Conservation (phyloP, 2,113 vertebrate species). For the Dipodomys stephensi region DNA sequence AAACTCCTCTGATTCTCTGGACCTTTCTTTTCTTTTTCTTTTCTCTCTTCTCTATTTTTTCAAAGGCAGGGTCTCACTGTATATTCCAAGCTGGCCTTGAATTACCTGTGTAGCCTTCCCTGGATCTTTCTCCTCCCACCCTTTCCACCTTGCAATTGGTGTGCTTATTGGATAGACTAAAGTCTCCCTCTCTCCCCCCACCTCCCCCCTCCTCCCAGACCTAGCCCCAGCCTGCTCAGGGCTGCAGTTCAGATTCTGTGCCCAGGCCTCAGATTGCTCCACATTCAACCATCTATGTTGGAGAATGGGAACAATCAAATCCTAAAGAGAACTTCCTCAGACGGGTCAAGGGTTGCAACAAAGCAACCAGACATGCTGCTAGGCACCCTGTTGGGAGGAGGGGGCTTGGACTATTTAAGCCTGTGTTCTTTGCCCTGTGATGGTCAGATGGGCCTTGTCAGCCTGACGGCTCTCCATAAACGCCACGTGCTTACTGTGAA, state of each 20-base stretch:
- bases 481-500: background rate
- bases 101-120: background rate
- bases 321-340: background rate
- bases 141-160: background rate
- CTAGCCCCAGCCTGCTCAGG: background rate
- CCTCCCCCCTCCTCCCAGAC: no score
- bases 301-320: background rate
- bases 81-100: background rate
- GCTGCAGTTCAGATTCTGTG: background rate
- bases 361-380: background rate
- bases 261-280: fast-evolving
- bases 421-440: no score
- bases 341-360: background rate
- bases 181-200: background rate
- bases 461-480: background rate
- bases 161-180: background rate
- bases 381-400: no score
- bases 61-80: background rate
- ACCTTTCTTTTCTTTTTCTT: background rate
- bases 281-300: background rate
- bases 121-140: background rate
- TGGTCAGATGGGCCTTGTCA: background rate
- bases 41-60: background rate
- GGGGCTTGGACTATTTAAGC: background rate
- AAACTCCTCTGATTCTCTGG: background rate